phyloP scores from a whole-genome alignment of 2,113 vertebrate genomes.

The Protobothrops mucrosquamatus region DNA sequence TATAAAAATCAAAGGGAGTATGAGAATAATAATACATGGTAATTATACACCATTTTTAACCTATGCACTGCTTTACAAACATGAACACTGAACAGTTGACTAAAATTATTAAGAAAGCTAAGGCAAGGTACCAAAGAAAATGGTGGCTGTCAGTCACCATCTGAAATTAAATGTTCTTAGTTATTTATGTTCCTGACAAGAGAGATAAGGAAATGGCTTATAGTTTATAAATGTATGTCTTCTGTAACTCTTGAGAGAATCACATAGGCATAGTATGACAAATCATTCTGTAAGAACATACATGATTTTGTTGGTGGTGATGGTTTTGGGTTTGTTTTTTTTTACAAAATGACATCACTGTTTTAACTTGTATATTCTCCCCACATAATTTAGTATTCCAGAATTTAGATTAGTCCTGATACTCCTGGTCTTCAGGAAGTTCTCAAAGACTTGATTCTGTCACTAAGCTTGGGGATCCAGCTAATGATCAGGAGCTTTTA shows the following conservation, averaged over 20 bases:
- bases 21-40: conserved; percentile 13
- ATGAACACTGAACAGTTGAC: conserved; percentile 15
- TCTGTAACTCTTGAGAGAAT: background rate
- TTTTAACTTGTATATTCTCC: background rate
- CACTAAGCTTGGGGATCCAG: background rate
- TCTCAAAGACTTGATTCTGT: background rate
- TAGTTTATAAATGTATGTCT: background rate
- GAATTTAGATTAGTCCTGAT: background rate
- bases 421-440: background rate
- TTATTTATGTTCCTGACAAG: conserved; percentile 10
- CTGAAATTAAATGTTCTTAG: background rate
- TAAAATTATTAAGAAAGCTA: conserved; percentile 24
- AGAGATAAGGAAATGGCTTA: background rate
- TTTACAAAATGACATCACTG: background rate
- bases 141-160: background rate
- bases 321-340: background rate
- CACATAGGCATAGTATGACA: background rate
- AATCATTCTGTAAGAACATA: background rate
- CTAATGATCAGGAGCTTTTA: background rate
- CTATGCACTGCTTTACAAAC: conserved; percentile 36
- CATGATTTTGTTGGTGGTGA: background rate
- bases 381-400: background rate
- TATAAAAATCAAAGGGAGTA: conserved; percentile 18
- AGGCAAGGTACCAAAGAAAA: conserved; percentile 22
- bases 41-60: conserved; percentile 35